phyloP scores from a whole-genome alignment of 1,140 invertebrate genomes.

The Helicoverpa armigera region DNA sequence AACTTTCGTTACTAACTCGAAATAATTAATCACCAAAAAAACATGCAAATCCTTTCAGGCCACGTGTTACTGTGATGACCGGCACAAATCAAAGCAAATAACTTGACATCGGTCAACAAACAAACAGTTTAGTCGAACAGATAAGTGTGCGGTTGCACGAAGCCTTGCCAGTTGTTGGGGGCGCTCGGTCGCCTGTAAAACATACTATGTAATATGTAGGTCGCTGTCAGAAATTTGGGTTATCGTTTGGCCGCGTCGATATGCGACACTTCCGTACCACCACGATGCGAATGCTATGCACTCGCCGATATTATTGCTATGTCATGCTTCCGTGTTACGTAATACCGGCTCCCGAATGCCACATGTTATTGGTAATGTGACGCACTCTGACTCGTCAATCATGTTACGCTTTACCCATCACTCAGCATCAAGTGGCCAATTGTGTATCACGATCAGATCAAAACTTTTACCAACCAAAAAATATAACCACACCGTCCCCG shows the following conservation, averaged over 20 bases:
- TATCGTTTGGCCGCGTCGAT: conserved; percentile 83
- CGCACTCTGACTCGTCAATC: conserved; percentile 48
- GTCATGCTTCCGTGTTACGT: conserved; percentile 66
- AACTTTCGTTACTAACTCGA: conserved; percentile 11
- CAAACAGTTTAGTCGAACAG: conserved; percentile 51
- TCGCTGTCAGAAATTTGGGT: conserved; percentile 83
- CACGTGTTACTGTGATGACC: conserved; percentile 33
- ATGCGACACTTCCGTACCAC: conserved; percentile 79
- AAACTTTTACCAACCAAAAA: not conserved
- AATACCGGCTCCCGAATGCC: conserved; percentile 65
- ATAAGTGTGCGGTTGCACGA: conserved; percentile 56
- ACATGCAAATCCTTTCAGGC: conserved; percentile 42
- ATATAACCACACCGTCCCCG: conserved; percentile 14
- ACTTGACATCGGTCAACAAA: conserved; percentile 56
- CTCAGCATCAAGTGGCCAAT: not conserved
- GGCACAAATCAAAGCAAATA: conserved; percentile 34
- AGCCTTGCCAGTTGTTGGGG: conserved; percentile 59
- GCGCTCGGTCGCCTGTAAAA: conserved; percentile 68
- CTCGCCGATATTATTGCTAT: conserved; percentile 71
- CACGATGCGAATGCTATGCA: conserved; percentile 77
- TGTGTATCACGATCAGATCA: not conserved
- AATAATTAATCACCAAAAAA: conserved; percentile 52
- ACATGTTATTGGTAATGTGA: conserved; percentile 68
- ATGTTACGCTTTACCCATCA: not conserved
- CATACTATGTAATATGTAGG: conserved; percentile 79